A percentile compares a stretch with the other conserved stretches of the same genome.
These are phyloP conservation scores for Erpetoichthys calabaricus DNA, from an alignment of 2,797 vertebrate genomes.

Conservation along the genomic window DNA sequence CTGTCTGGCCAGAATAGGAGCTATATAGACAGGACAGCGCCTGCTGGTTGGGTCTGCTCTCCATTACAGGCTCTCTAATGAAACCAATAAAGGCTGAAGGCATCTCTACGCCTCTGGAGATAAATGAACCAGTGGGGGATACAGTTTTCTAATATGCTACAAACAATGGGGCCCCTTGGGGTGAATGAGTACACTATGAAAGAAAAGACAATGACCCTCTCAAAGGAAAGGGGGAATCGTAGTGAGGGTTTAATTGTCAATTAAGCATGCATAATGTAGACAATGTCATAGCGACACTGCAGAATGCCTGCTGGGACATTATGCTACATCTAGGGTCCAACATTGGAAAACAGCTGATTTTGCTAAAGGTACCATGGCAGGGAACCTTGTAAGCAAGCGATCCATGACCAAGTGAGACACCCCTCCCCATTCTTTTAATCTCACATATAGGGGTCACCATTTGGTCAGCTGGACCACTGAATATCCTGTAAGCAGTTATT, in stretches of 20 bases:
- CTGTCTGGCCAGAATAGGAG: conserved; percentile 66
- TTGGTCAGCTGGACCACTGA: conserved; percentile 64
- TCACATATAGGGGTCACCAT: conserved; percentile 60
- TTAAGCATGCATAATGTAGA: conserved; percentile 92
- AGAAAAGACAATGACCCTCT: conserved; percentile 64
- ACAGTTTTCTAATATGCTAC: conserved; percentile 74
- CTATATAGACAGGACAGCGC: conserved; percentile 69
- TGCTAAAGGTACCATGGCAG: conserved; percentile 73
- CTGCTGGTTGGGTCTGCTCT: conserved; percentile 64
- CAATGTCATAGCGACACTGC: conserved; percentile 78
- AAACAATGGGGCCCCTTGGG: conserved; percentile 72
- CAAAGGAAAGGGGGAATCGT: conserved; percentile 68
- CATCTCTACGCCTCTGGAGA: conserved; percentile 62
- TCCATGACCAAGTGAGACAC: conserved; percentile 44
- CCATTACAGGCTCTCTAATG: conserved; percentile 33
- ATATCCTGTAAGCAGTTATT: conserved; percentile 8
- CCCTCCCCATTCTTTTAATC: conserved; percentile 49
- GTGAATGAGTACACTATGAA: conserved; percentile 54
- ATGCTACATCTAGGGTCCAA: conserved; percentile 64
- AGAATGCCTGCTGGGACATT: conserved; percentile 66
- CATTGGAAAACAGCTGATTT: conserved; percentile 94
- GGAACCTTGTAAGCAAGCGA: conserved; percentile 82
- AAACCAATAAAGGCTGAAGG: conserved; percentile 47
- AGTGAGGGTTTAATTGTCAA: conserved; percentile 89
- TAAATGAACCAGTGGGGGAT: conserved; percentile 69